Conservation (phyloP, 2,797 vertebrate species). For the Enteromius unitaeniatus region DNA sequence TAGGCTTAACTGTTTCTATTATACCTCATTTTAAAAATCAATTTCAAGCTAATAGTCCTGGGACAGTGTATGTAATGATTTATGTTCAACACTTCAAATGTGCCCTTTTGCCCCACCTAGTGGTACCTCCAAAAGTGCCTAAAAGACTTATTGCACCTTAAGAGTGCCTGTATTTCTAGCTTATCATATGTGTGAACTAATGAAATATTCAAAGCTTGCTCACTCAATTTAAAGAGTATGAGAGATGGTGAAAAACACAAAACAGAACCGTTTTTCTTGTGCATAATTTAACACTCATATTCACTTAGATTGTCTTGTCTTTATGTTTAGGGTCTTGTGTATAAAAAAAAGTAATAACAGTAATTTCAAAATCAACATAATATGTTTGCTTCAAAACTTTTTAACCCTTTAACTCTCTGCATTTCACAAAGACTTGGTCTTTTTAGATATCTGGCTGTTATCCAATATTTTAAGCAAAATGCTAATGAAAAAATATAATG, state of each 20-base stretch:
- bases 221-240: neutral
- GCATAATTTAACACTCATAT: neutral
- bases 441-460: slow-evolving; percentile 5
- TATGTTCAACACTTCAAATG: neutral
- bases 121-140: slow-evolving; percentile 42
- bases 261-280: neutral
- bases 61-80: slow-evolving; percentile 11
- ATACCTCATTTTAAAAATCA: slow-evolving; percentile 2
- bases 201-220: neutral
- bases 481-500: neutral
- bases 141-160: neutral
- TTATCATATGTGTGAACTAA: neutral
- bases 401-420: neutral
- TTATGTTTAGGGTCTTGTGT: neutral
- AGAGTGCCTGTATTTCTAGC: neutral
- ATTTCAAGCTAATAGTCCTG: slow-evolving; percentile 24
- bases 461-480: neutral
- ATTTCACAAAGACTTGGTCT: neutral
- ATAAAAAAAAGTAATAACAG: neutral
- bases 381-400: neutral
- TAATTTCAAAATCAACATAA: neutral
- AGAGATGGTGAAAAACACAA: neutral
- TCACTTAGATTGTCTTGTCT: neutral
- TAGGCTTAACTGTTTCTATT: slow-evolving; percentile 25
- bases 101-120: slow-evolving; percentile 52